Evolutionary conservation across 2,888 invertebrate species (phyloP).

Genomic region (Strigamia crassipes): DNA sequence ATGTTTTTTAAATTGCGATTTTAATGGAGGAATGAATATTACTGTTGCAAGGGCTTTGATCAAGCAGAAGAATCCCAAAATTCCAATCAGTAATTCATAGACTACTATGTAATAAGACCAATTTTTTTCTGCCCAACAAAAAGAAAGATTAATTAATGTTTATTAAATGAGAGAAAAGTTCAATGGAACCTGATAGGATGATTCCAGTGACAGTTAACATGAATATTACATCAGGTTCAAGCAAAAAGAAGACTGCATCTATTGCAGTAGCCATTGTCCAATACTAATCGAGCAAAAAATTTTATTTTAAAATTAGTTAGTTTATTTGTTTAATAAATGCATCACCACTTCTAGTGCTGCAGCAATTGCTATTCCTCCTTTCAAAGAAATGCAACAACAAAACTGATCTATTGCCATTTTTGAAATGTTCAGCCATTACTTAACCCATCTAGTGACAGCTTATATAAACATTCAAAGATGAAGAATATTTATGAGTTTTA

Average conservation of each 20-base stretch:
- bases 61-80: background rate
- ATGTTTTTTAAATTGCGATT: background rate
- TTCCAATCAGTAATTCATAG: background rate
- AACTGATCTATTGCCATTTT: background rate
- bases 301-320: background rate
- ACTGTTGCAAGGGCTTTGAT: background rate
- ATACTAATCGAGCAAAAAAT: background rate
- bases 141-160: background rate
- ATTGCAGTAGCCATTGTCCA: background rate
- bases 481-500: too few relatives aligned
- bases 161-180: background rate
- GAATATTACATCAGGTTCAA: background rate
- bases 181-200: background rate
- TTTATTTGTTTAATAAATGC: background rate
- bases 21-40: background rate
- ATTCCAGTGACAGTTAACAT: slow-evolving; percentile 4
- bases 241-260: background rate
- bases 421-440: background rate
- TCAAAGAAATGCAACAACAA: background rate
- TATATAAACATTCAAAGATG: too few relatives aligned
- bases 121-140: background rate
- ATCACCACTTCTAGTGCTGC: background rate
- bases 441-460: too few relatives aligned
- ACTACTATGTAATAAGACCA: background rate
- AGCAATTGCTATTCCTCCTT: background rate